A percentile compares a stretch with the other conserved stretches of the same genome.
phyloP scores from a whole-genome alignment of 2,888 invertebrate species.

The Timema cristinae region DNA sequence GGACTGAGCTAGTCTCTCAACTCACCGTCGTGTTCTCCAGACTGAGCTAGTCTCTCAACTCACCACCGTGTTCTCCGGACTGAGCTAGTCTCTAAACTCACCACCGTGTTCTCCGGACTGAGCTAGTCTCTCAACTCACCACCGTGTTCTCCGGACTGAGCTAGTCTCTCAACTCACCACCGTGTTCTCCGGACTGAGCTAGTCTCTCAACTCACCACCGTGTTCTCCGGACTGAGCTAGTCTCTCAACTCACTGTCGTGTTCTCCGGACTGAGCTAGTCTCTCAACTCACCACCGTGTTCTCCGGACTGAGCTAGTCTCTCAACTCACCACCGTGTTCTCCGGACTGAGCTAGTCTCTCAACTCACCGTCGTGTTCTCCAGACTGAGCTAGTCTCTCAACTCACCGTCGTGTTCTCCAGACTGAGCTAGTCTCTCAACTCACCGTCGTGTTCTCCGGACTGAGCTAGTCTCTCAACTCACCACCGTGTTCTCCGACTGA shows the following conservation, averaged over 20 bases:
- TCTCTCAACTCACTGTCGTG: constrained; percentile 51
- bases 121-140: constrained; percentile 48
- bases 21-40: constrained; percentile 60
- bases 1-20: constrained; percentile 51
- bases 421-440: constrained; percentile 51
- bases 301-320: constrained; percentile 57
- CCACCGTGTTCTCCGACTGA: constrained; percentile 59
- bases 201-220: constrained; percentile 49
- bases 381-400: constrained; percentile 51
- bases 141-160: constrained; percentile 62
- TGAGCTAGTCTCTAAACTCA: constrained; percentile 52
- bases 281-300: constrained; percentile 53
- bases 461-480: constrained; percentile 52
- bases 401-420: constrained; percentile 60
- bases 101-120: constrained; percentile 62
- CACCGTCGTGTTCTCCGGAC: constrained; percentile 60
- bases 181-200: constrained; percentile 63
- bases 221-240: constrained; percentile 63
- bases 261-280: constrained; percentile 60
- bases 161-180: constrained; percentile 49
- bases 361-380: constrained; percentile 58
- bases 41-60: constrained; percentile 51
- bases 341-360: constrained; percentile 54
- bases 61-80: constrained; percentile 60
- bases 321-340: constrained; percentile 55